Base-by-base conservation (phyloP, 2,113 vertebrate species). In the Coreoperca whiteheadi region DNA sequence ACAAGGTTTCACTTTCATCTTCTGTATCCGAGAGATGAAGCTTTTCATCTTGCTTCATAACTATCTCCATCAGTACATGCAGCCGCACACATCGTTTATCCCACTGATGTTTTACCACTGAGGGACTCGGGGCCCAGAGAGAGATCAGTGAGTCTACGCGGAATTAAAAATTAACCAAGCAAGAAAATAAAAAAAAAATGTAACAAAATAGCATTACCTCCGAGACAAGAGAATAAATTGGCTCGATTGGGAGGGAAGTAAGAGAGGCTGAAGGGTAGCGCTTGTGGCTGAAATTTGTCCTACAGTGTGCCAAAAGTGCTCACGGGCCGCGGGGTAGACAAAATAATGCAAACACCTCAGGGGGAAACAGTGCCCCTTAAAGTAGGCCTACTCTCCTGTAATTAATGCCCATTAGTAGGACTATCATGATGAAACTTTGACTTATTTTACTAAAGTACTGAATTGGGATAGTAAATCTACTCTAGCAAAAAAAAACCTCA, bases 1-100 rank as follows among this genome's bases (percentile, higher is more conserved):
- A 88, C 88, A 88, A 76, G 81, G 34, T 78, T 69, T 86, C n/a
- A 8, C 90, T 91, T 95, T 93, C 84, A 90, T 92, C 87, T 91
- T 82, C 76, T 57, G 65, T 73, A 82, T 74, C 67, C 53, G 66
- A 77, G 79, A 90, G 80, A 86, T 63, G 73, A 68, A 12, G 81
- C 81, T 73, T 92, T 91, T 92, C 80, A 92, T 92, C 77, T 87
- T 6, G 80, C 75, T 81, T 87, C 51, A 71, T 80, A 81, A 89
- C 79, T 71, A 80, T 93, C 84, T 81, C 77, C 77, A 88, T 73
- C 80, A 68, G 64, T 63, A 56, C 64, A 78, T 30, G 51, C 46
- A 2, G 72, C 61, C 14, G 80, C 66, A 77, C 69, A 85, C 81
- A 83, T 77, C 68, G 25, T 89, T 91, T 91, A 91, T 89, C 87